phyloP scores from a whole-genome alignment of 2,797 vertebrate genomes.

The Taenioides sp. region DNA sequence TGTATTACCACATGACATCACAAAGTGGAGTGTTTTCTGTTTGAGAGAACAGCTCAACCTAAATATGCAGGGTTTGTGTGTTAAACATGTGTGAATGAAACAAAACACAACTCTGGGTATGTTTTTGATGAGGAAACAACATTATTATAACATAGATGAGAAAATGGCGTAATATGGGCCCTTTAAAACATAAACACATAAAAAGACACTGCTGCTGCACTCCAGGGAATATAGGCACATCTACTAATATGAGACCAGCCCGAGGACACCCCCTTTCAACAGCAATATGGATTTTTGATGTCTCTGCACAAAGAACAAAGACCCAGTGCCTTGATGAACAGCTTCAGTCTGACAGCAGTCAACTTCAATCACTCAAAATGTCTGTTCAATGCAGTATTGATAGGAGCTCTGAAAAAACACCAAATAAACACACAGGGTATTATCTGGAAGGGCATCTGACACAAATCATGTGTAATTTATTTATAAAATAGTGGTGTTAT shows the following conservation, averaged over 20 bases:
- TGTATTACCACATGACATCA: background rate
- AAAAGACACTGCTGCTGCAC: background rate
- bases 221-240: conserved; percentile 1
- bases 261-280: conserved; percentile 15
- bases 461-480: background rate
- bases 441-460: background rate
- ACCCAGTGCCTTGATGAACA: background rate
- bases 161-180: no score
- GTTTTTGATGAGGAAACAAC: no score
- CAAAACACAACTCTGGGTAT: no score
- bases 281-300: conserved; percentile 20
- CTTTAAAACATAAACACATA: no score
- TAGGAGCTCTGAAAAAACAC: background rate
- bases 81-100: no score
- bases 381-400: background rate
- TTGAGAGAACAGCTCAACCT: no score
- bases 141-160: no score
- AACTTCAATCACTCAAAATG: background rate
- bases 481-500: background rate
- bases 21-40: background rate
- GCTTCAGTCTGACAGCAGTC: background rate
- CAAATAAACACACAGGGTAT: background rate
- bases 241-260: conserved; percentile 27
- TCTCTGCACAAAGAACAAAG: conserved; percentile 1
- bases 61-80: no score